Evolutionary conservation across 2,113 vertebrate species (phyloP).

Genomic region (Raphicerus campestris): DNA sequence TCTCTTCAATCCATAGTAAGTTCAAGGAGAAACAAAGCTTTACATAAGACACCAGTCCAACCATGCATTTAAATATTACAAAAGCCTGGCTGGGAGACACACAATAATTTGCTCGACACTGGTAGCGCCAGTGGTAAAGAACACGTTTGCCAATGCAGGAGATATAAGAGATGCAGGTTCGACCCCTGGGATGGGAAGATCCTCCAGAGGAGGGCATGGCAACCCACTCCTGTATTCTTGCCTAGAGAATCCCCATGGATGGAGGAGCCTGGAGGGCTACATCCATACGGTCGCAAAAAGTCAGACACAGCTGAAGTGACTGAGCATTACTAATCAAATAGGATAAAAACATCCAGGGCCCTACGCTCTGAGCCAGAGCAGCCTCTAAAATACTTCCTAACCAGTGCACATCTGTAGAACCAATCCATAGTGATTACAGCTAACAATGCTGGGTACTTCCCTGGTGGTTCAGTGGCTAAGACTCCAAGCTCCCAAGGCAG

Average conservation of each 20-base stretch:
- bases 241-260: not conserved
- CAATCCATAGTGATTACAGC: not conserved
- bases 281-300: accelerated
- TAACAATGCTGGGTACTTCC: not conserved
- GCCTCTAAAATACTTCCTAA: not conserved
- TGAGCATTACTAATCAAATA: not conserved
- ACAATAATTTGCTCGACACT: not conserved
- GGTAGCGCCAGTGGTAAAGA: not conserved
- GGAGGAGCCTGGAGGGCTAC: not conserved
- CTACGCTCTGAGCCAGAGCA: not conserved
- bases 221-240: not conserved
- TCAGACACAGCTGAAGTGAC: not conserved
- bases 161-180: not conserved
- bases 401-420: not conserved
- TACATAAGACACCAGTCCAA: not conserved
- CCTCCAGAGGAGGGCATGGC: not conserved
- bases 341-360: not conserved
- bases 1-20: not conserved
- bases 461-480: not conserved
- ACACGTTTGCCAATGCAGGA: not conserved
- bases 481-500: not conserved
- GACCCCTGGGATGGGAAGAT: not conserved
- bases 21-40: not conserved
- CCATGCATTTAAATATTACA: not conserved
- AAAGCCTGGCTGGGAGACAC: not conserved